Evolutionary conservation across 1,140 invertebrate species (phyloP).

Genomic region (Ridgeia piscesae): DNA sequence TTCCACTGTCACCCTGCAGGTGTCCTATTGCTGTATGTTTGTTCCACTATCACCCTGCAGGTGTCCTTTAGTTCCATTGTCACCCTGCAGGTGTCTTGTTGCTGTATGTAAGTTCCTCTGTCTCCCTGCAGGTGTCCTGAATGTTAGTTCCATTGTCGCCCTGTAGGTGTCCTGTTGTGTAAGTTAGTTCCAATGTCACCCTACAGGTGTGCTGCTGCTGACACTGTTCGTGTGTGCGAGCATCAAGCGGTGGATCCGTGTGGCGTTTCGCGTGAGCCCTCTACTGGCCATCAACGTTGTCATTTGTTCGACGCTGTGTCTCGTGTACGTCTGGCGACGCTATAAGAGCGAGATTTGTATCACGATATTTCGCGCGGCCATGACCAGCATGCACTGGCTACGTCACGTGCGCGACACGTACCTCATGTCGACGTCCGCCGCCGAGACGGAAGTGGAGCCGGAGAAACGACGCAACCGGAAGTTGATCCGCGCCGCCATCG

Average conservation of each 20-base stretch:
- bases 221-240: background rate
- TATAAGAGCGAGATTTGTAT: background rate
- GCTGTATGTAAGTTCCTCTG: too few relatives aligned
- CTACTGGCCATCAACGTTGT: background rate
- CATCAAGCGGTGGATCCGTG: background rate
- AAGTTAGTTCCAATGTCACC: too few relatives aligned
- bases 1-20: too few relatives aligned
- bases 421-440: background rate
- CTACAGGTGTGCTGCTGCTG: background rate
- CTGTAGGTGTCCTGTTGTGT: background rate
- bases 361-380: background rate
- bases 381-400: background rate
- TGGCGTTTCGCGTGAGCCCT: background rate
- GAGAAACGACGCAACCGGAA: background rate
- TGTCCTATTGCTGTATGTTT: too few relatives aligned
- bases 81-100: too few relatives aligned
- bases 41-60: too few relatives aligned
- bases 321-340: background rate
- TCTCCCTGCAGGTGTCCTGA: too few relatives aligned
- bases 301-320: background rate
- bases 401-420: background rate
- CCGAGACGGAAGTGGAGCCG: background rate
- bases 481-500: background rate
- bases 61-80: too few relatives aligned
- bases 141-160: too few relatives aligned